Percentiles rank a stretch among this genome's conserved stretches.
phyloP scores from a whole-genome alignment of 2,113 vertebrate genomes.

The Smithornis capensis region DNA sequence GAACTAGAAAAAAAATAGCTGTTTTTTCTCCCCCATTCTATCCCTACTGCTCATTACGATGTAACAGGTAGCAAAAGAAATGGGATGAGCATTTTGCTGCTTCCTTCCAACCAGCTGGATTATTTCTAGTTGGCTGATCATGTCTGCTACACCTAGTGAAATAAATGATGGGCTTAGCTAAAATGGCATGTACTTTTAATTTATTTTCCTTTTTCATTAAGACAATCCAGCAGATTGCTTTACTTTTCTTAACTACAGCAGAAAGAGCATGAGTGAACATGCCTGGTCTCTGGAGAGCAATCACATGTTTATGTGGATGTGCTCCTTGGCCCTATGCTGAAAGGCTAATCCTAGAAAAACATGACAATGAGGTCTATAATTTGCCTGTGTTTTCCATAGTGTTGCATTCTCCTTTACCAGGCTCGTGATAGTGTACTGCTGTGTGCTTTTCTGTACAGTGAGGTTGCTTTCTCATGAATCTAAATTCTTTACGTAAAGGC shows the following conservation, averaged over 20 bases:
- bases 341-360: neutral
- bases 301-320: neutral
- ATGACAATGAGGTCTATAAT: neutral
- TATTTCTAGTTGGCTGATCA: conserved; percentile 44
- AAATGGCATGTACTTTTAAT: neutral
- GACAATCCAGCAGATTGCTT: neutral
- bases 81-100: neutral
- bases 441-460: neutral
- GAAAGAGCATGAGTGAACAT: neutral
- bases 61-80: neutral
- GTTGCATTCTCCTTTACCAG: neutral
- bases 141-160: neutral
- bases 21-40: rapidly evolving
- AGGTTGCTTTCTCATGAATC: neutral
- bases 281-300: neutral
- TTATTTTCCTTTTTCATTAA: conserved; percentile 5
- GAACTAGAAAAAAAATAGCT: neutral
- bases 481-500: neutral
- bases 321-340: neutral
- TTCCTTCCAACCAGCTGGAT: conserved; percentile 12
- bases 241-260: conserved; percentile 1
- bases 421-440: neutral
- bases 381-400: neutral
- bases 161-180: conserved; percentile 27
- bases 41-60: neutral